Base-by-base conservation (phyloP, 2,888 invertebrate species). In the Plagodis dolabraria region DNA sequence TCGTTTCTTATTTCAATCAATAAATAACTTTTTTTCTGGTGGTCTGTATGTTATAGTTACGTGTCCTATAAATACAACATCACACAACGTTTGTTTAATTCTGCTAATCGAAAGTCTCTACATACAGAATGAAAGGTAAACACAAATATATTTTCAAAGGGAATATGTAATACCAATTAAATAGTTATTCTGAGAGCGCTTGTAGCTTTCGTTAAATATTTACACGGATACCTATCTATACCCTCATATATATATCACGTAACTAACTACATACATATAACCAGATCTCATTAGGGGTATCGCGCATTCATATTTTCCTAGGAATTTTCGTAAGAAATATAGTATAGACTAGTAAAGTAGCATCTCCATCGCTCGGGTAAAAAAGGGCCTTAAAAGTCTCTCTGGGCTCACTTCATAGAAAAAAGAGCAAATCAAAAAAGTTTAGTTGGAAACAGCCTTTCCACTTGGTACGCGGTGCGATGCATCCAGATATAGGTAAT, bases 131-230 rank as follows among this genome's bases (percentile, higher is more conserved):
- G 43, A 36, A 36, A 43, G 35, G 48, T 44, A 48, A 54, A 54
- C 36, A 48, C 43, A 42, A 42, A 53, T 53, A 55, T 10, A 7
- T 6, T 35, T 45, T 35, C 49, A 56, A 49, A 49, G 55, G 38
- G 55, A 56, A 56, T 56, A 49, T 22, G n/a, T 45, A 45, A 49
- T 55, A 38, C 33, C 12, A 38, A 6, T 48, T 38, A 22, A 47
- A 56, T 56, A 50, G 48, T 49, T 44, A 36, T 40, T 43, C 33
- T 12, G 34, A 33, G 45, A 45, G 35, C 49, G 45, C 33, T 45
- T 38, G 55, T 44, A 43, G 44, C 42, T 44, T n/a, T 35, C 36
- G 11, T 50, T 50, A 35, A 48, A 11, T 33, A 54, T 47, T 53
- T 33, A 47, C 33, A 9, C 9, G 36, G 9, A 33, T 53, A 53